Evolutionary conservation across 2,113 vertebrate species (phyloP).

Genomic region (Axis porcinus): DNA sequence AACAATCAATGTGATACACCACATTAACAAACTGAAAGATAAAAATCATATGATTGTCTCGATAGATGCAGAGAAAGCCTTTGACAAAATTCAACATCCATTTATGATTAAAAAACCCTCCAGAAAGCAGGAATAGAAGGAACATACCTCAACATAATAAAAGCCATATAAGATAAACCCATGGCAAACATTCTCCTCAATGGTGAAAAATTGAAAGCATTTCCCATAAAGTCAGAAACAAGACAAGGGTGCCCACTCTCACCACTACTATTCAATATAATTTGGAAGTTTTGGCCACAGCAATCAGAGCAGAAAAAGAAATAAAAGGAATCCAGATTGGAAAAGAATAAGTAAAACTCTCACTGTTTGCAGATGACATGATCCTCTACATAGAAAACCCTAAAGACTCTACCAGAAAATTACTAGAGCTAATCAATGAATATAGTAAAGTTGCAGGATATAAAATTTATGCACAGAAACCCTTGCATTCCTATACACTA

Average conservation of each 20-base stretch:
- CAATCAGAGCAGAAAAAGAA: background rate
- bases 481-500: background rate
- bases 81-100: background rate
- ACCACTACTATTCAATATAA: background rate
- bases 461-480: background rate
- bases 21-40: background rate
- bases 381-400: background rate
- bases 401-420: background rate
- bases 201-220: too few relatives aligned
- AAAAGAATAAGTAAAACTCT: background rate
- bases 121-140: background rate
- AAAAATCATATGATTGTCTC: background rate
- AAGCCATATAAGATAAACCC: background rate
- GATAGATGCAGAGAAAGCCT: background rate
- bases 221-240: background rate
- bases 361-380: background rate
- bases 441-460: background rate
- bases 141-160: background rate
- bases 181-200: background rate
- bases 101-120: background rate
- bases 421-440: background rate
- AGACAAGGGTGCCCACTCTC: background rate
- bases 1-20: background rate
- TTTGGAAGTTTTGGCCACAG: background rate
- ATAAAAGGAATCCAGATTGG: background rate